Percentiles rank a stretch among this genome's conserved stretches.
Evolutionary conservation across 2,113 vertebrate species (phyloP).

Genomic region (Ornithorhynchus anatinus): DNA sequence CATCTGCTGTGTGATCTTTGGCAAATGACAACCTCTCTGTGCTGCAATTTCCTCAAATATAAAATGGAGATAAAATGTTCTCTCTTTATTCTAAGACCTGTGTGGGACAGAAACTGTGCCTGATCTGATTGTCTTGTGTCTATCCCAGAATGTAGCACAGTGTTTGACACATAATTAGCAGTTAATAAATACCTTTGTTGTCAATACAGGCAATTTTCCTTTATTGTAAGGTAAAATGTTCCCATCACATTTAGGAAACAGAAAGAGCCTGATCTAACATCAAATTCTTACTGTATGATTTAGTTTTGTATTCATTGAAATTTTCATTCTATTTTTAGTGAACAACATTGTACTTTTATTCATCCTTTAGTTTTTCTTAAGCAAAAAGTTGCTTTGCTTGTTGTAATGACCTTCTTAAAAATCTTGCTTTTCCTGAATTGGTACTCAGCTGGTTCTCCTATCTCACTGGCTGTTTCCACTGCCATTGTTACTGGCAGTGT

Average conservation of each 20-base stretch:
- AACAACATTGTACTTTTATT: no score
- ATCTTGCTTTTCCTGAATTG: no score
- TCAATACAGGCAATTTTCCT: constrained; percentile 28
- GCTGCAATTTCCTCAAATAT: constrained; percentile 63
- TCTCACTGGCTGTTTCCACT: no score
- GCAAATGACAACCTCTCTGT: background rate
- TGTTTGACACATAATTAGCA: constrained; percentile 20
- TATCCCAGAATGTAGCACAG: background rate
- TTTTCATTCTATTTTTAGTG: background rate
- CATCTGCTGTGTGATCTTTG: constrained; percentile 30
- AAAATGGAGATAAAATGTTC: constrained; percentile 32
- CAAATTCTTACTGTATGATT: background rate
- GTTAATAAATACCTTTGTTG: background rate
- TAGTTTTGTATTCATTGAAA: background rate
- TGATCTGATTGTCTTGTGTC: constrained; percentile 22
- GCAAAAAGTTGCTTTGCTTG: no score
- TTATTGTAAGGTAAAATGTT: no score
- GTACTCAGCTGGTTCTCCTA: no score
- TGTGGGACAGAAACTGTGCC: background rate
- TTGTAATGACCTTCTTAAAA: no score
- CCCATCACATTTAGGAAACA: background rate
- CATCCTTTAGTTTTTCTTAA: no score
- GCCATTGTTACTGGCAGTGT: no score
- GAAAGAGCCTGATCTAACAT: background rate
- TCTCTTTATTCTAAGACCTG: background rate